Base-by-base conservation (phyloP, 2,797 vertebrate genomes). In the Streptopelia turtur region DNA sequence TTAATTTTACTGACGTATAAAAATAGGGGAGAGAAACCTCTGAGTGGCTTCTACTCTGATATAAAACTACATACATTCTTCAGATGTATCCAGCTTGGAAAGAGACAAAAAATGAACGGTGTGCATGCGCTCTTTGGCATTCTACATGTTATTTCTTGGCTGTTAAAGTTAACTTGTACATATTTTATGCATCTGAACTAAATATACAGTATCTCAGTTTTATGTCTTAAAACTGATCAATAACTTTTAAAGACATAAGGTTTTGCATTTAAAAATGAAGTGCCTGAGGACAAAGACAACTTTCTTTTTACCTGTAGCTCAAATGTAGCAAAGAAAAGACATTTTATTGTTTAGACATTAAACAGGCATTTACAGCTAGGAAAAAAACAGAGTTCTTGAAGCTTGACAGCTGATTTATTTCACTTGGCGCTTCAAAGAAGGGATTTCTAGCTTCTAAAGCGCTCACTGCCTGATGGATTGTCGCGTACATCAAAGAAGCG, bases 321-420 rank as follows among this genome's bases (percentile, higher is more conserved):
- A 64, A 79, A 47, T 2, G 8, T 81, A 80, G 49, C 33, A 56
- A 68, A 76, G 69, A 88, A 17, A 82, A 91, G 47, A 31, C 45
- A 64, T 92, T 95, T 94, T 88, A 81, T 95, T 95, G 56, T 95
- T 88, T 82, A 71, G 85, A 95, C 69, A 79, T 94, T 93, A 92
- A 91, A 81, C 87, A 93, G 83, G 17, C 66, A 89, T 95, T 94
- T 94, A 78, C 90, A 93, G 79, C 76, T 86, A 61, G 56, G 56
- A 59, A 88, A 83, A 87, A 94, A 94, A 7, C 53, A 39, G 66
- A 93, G 65, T 82, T 93, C 53, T 28, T 75, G 90, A 75, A 74
- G 27, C 45, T 94, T 96, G 94, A 92, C 94, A 95, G 93, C 28
- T 93, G 91, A 97, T 97, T 96, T 96, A 96, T 96, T 96, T 94